Percentiles rank a stretch among this genome's conserved stretches.
Evolutionary conservation across 1,140 invertebrate species (phyloP).

Genomic region (Drosophila ercepeae): DNA sequence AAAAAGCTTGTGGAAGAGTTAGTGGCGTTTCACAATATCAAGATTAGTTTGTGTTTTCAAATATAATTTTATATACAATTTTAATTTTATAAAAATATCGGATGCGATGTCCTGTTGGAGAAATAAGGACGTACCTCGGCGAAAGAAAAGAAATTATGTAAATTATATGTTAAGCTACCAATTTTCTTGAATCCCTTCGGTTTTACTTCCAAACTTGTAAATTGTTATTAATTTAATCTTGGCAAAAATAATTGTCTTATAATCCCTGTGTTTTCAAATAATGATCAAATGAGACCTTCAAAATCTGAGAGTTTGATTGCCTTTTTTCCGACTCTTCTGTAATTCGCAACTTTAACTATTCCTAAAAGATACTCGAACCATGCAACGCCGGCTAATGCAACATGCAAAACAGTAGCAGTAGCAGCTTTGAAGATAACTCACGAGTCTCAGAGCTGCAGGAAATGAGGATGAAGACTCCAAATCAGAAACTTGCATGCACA

Average conservation of each 20-base stretch:
- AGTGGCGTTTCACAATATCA: too few species aligned
- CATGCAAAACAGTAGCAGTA: constrained; percentile 34
- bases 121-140: too few species aligned
- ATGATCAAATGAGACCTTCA: constrained; percentile 20
- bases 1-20: not conserved
- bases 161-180: too few species aligned
- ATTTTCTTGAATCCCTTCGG: not conserved
- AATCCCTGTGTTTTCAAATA: constrained; percentile 15
- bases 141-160: too few species aligned
- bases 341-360: constrained; percentile 32
- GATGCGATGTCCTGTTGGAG: too few species aligned
- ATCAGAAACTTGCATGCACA: constrained; percentile 41
- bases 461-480: constrained; percentile 27
- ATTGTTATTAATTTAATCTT: constrained; percentile 36
- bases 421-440: constrained; percentile 46
- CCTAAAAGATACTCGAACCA: constrained; percentile 9
- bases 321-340: constrained; percentile 20
- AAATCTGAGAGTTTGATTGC: constrained; percentile 28
- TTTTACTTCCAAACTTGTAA: not conserved
- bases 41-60: too few species aligned
- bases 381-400: constrained; percentile 31
- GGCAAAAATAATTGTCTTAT: constrained; percentile 34
- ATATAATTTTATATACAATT: too few species aligned
- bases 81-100: too few species aligned
- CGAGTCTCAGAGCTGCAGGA: constrained; percentile 41